Conservation (phyloP, 2,888 invertebrate species). For the Muscina levida region DNA sequence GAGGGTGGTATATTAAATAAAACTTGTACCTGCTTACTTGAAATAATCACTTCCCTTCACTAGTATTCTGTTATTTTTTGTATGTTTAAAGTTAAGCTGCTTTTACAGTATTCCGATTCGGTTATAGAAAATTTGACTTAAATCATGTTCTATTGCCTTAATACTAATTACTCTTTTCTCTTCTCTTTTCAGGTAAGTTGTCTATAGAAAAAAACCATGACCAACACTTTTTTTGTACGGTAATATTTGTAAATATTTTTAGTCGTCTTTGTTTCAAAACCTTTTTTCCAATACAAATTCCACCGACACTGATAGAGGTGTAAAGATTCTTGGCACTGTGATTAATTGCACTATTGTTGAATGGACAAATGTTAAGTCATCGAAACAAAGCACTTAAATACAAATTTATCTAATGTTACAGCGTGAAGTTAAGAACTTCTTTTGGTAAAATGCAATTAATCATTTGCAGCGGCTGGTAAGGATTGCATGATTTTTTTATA, state of each 20-base stretch:
- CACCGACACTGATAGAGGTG: too few relatives aligned
- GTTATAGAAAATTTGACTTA: too few relatives aligned
- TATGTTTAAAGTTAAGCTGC: too few relatives aligned
- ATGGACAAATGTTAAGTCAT: background rate
- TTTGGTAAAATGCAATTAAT: constrained; percentile 44
- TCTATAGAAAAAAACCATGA: background rate
- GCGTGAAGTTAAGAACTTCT: constrained; percentile 10
- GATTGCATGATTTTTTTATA: background rate
- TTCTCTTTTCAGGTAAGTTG: constrained; percentile 34
- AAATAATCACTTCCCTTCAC: too few relatives aligned
- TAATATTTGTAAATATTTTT: constrained; percentile 13
- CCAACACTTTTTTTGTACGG: constrained; percentile 32
- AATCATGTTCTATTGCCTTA: background rate
- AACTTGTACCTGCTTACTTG: too few relatives aligned
- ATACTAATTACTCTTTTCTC: constrained; percentile 1
- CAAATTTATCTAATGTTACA: constrained; percentile 26
- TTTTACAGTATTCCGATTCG: too few relatives aligned
- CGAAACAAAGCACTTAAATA: constrained; percentile 28
- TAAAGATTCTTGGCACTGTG: background rate
- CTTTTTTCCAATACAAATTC: too few relatives aligned
- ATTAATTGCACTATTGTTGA: constrained; percentile 5
- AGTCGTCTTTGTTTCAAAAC: background rate
- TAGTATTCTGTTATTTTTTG: too few relatives aligned
- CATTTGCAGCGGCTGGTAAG: constrained; percentile 5
- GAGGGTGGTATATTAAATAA: too few relatives aligned